phyloP scores from a whole-genome alignment of 30 jellyfish, hydroid and myxozoan species.

The Nemopilema nomurai region DNA sequence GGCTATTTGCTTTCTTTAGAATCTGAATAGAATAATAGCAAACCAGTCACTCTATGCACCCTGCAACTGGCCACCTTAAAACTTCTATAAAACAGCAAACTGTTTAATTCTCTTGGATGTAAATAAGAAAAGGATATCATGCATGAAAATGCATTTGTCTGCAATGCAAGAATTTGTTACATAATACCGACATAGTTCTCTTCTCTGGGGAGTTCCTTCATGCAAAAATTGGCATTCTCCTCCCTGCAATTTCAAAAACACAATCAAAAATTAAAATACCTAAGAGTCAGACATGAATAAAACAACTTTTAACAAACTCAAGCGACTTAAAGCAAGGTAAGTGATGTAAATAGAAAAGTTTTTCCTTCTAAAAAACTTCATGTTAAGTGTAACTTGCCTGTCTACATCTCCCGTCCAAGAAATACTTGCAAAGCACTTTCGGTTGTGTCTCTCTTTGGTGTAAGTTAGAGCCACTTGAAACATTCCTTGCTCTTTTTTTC shows the following conservation, averaged over 20 bases:
- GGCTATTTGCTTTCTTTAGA: no score
- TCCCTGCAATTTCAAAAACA: no score
- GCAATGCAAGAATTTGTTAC: slow-evolving; percentile 62
- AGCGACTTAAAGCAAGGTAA: no score
- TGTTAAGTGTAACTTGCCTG: slow-evolving; percentile 17
- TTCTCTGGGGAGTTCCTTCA: slow-evolving; percentile 51
- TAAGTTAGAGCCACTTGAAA: background rate
- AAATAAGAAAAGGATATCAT: slow-evolving; percentile 71
- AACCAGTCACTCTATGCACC: no score
- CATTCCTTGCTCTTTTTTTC: background rate
- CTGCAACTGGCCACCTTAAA: no score
- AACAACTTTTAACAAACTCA: no score
- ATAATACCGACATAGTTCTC: slow-evolving; percentile 72
- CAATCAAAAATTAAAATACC: no score
- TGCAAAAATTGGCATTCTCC: slow-evolving; percentile 66
- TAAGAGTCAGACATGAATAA: background rate
- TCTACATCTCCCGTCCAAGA: slow-evolving; percentile 56
- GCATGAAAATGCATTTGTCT: slow-evolving; percentile 68
- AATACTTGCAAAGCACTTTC: slow-evolving; percentile 45
- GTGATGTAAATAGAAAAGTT: no score
- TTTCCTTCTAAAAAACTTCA: background rate
- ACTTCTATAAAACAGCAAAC: no score
- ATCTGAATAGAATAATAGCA: no score
- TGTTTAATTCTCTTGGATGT: no score
- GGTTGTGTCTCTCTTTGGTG: slow-evolving; percentile 20